A percentile compares a stretch with the other conserved stretches of the same genome.
phyloP scores from a whole-genome alignment of 2,888 invertebrate species.

The Busseola fusca region DNA sequence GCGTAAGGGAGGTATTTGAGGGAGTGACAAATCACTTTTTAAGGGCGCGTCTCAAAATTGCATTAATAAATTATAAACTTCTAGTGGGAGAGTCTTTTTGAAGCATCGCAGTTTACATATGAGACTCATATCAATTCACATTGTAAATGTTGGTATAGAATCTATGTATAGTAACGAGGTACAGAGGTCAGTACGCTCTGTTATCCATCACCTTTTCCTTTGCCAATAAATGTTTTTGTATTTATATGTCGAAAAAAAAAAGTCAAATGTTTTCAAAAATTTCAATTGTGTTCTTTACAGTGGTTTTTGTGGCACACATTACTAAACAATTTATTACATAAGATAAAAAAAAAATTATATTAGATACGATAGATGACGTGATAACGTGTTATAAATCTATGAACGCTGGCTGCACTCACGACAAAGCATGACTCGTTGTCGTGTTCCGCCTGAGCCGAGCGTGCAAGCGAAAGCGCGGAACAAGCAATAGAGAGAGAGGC shows the following conservation, averaged over 20 bases:
- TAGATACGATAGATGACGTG: too few relatives aligned
- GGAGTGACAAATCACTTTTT: slow-evolving; percentile 46
- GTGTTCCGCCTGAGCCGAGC: too few relatives aligned
- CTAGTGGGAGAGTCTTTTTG: background rate
- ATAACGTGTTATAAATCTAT: too few relatives aligned
- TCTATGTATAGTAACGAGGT: too few relatives aligned
- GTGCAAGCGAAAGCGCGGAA: too few relatives aligned
- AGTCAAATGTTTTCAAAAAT: background rate
- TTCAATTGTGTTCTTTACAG: background rate
- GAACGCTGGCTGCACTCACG: too few relatives aligned
- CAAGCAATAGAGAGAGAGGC: too few relatives aligned
- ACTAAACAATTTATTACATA: background rate
- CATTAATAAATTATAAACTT: slow-evolving; percentile 31
- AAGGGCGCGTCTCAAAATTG: slow-evolving; percentile 25
- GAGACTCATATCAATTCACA: background rate
- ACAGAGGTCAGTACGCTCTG: background rate
- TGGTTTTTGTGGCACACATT: background rate
- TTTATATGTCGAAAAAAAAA: background rate
- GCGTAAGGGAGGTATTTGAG: slow-evolving; percentile 29
- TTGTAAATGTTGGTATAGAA: background rate
- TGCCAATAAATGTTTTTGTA: background rate
- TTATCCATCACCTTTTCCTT: background rate
- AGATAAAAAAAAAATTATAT: too few relatives aligned
- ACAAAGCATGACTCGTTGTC: too few relatives aligned
- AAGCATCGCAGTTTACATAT: background rate